Conservation (phyloP, 2,113 vertebrate genomes). For the Spermophilus dauricus region DNA sequence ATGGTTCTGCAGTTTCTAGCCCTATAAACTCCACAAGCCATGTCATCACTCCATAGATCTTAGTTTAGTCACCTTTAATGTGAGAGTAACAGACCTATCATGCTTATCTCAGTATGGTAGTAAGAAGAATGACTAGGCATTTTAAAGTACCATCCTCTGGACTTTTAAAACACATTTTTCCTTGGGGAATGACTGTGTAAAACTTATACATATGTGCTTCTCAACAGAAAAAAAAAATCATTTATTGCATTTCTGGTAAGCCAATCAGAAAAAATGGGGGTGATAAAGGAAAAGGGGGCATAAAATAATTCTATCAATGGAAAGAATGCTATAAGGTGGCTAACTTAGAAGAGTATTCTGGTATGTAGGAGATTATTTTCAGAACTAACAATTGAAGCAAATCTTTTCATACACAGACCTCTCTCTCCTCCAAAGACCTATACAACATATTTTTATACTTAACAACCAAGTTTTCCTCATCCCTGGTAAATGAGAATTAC, state of each 20-base stretch:
- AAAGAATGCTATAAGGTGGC: neutral
- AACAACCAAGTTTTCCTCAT: neutral
- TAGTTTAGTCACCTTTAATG: constrained; percentile 10
- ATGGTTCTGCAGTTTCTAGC: neutral
- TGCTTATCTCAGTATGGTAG: neutral
- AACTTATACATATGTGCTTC: neutral
- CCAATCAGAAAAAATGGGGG: neutral
- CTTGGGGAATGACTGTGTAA: constrained; percentile 2
- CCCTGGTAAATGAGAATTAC: neutral
- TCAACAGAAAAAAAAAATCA: neutral
- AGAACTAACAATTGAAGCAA: neutral
- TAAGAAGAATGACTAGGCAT: neutral
- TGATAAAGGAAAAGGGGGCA: neutral
- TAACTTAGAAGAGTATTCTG: neutral
- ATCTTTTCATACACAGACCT: neutral
- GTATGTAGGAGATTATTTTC: neutral
- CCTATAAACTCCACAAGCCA: neutral
- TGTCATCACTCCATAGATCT: neutral
- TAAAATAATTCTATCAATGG: neutral
- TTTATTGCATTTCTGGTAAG: constrained; percentile 8
- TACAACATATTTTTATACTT: neutral
- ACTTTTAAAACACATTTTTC: constrained; percentile 18
- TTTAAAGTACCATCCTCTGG: constrained; percentile 20
- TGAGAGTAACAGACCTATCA: neutral
- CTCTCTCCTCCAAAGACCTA: neutral